phyloP scores from a whole-genome alignment of 2,797 vertebrate species.

The Coendou prehensilis region DNA sequence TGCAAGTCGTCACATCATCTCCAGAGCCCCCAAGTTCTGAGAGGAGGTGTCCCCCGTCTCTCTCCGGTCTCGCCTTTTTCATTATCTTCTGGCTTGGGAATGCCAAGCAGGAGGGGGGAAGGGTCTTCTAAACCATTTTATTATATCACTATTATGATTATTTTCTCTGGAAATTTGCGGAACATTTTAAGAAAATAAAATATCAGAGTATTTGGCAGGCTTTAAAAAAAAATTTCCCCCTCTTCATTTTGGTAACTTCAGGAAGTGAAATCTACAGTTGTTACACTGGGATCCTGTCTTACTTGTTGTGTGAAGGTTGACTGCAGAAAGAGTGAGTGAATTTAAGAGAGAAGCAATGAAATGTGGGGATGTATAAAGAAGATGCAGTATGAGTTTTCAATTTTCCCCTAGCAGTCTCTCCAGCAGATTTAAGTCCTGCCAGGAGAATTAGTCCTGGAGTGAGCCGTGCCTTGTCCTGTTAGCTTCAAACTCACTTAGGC shows the following conservation, averaged over 20 bases:
- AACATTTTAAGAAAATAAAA: conserved; percentile 38
- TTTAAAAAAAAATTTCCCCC: neutral
- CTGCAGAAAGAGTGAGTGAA: neutral
- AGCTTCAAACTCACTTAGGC: conserved; percentile 73
- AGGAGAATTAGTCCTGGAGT: conserved; percentile 81
- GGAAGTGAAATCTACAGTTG: neutral
- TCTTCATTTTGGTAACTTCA: conserved; percentile 15
- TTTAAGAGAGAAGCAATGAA: conserved; percentile 17
- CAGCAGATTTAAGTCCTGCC: conserved; percentile 72
- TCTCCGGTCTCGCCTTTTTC: neutral
- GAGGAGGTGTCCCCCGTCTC: neutral
- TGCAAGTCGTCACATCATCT: neutral
- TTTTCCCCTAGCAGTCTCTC: conserved; percentile 36
- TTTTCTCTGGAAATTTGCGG: conserved; percentile 35
- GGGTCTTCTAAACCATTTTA: neutral
- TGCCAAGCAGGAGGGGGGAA: neutral
- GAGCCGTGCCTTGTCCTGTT: conserved; percentile 78
- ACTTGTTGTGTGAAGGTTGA: neutral
- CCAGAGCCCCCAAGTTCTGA: neutral
- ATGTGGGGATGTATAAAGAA: neutral
- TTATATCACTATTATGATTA: neutral
- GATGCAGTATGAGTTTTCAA: neutral
- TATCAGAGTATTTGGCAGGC: conserved; percentile 8
- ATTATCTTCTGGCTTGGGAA: neutral
- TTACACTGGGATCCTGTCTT: neutral